Conservation (phyloP, 2,113 vertebrate genomes). For the Corvus hawaiiensis region DNA sequence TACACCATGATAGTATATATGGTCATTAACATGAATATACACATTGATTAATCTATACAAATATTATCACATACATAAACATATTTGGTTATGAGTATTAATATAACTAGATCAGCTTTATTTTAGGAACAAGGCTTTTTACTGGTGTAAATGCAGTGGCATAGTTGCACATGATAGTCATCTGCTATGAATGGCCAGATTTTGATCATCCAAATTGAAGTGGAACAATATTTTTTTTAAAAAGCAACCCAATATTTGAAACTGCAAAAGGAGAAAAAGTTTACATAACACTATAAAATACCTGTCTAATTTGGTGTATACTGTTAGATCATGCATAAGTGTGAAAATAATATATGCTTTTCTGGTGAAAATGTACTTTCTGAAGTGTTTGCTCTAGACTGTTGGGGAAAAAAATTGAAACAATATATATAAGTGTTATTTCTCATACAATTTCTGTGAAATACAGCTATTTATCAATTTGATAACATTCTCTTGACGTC, state of each 20-base stretch:
- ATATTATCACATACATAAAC: background rate
- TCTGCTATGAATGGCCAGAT: background rate
- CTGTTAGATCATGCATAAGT: background rate
- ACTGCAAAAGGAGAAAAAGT: background rate
- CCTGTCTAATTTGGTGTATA: background rate
- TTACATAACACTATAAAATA: background rate
- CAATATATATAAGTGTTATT: background rate
- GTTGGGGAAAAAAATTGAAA: background rate
- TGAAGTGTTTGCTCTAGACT: background rate
- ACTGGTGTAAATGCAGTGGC: background rate
- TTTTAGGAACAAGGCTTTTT: background rate
- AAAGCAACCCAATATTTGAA: background rate
- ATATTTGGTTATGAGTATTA: background rate
- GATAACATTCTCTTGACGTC: slow-evolving; percentile 4
- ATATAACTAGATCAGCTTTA: background rate
- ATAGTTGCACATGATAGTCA: background rate
- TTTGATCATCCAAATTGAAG: slow-evolving; percentile 21
- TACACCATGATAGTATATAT: background rate
- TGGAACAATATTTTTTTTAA: background rate
- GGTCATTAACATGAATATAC: background rate
- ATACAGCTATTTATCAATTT: background rate
- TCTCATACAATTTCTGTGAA: background rate
- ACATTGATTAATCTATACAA: background rate
- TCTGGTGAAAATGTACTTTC: background rate
- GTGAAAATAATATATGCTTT: background rate